Evolutionary conservation across 2,888 invertebrate genomes (phyloP).

Genomic region (Drosophila percnosoma): DNA sequence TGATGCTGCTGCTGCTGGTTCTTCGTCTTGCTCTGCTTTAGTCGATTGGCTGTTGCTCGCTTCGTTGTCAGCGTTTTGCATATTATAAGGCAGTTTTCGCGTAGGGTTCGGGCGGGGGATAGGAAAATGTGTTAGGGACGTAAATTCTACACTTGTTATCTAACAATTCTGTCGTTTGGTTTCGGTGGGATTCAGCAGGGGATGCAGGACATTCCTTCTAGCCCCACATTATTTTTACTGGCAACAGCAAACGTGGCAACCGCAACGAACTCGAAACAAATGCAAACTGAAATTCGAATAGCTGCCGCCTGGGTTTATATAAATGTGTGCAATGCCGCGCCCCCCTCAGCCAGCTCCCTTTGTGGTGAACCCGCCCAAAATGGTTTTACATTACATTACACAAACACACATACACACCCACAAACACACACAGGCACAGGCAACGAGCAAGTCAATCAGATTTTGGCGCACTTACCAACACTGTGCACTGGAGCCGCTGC

Average conservation of each 20-base stretch:
- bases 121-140: not conserved
- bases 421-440: slow-evolving; percentile 13
- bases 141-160: not conserved
- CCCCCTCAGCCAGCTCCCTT: not conserved
- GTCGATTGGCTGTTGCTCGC: slow-evolving; percentile 42
- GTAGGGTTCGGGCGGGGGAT: not conserved
- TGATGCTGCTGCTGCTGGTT: slow-evolving; percentile 30
- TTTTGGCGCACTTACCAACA: slow-evolving; percentile 64
- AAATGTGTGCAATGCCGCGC: slow-evolving; percentile 56
- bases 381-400: slow-evolving; percentile 76
- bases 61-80: slow-evolving; percentile 81
- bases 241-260: slow-evolving; percentile 40
- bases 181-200: not conserved
- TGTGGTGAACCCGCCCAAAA: slow-evolving; percentile 56
- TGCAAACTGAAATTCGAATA: slow-evolving; percentile 69
- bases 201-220: slow-evolving; percentile 1
- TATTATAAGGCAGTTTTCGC: slow-evolving; percentile 67
- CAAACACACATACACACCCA: not conserved
- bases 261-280: slow-evolving; percentile 64
- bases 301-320: slow-evolving; percentile 70
- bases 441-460: not conserved
- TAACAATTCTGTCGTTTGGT: not conserved
- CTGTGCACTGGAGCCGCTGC: slow-evolving; percentile 50
- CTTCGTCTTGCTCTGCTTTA: slow-evolving; percentile 33
- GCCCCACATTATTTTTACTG: not conserved